Percentiles rank a stretch among this genome's conserved stretches.
Conservation (phyloP, 2,888 invertebrate genomes). For the Cancer borealis region DNA sequence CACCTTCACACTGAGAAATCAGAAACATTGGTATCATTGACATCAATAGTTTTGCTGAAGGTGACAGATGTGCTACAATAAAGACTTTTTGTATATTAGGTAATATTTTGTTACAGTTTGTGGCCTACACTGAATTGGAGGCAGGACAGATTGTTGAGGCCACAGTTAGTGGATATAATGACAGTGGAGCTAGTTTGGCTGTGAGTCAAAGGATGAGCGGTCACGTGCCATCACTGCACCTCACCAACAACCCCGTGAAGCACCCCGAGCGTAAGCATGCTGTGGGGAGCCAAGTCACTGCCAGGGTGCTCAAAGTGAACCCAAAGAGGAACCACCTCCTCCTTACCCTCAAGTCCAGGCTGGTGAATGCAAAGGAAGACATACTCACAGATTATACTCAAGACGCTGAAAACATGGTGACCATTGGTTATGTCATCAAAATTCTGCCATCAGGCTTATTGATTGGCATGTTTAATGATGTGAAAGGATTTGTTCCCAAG, state of each 20-base stretch:
- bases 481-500: constrained; percentile 68
- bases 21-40: too few relatives aligned
- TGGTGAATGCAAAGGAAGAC: constrained; percentile 36
- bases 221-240: constrained; percentile 47
- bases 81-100: neutral
- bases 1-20: too few relatives aligned
- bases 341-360: constrained; percentile 58
- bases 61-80: too few relatives aligned
- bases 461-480: constrained; percentile 50
- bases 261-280: constrained; percentile 54
- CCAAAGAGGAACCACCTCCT: constrained; percentile 38
- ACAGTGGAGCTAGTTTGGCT: constrained; percentile 45
- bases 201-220: constrained; percentile 60
- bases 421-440: constrained; percentile 54
- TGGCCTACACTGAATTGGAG: constrained; percentile 28
- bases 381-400: constrained; percentile 57
- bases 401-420: neutral
- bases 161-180: constrained; percentile 48
- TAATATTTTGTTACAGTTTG: constrained; percentile 33
- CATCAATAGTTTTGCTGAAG: too few relatives aligned
- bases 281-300: neutral
- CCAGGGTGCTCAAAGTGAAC: constrained; percentile 58
- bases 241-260: constrained; percentile 47
- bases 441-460: constrained; percentile 46
- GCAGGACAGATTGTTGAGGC: constrained; percentile 49